Base-by-base conservation (phyloP, 1,140 invertebrate genomes). In the Drosophila rufa region DNA sequence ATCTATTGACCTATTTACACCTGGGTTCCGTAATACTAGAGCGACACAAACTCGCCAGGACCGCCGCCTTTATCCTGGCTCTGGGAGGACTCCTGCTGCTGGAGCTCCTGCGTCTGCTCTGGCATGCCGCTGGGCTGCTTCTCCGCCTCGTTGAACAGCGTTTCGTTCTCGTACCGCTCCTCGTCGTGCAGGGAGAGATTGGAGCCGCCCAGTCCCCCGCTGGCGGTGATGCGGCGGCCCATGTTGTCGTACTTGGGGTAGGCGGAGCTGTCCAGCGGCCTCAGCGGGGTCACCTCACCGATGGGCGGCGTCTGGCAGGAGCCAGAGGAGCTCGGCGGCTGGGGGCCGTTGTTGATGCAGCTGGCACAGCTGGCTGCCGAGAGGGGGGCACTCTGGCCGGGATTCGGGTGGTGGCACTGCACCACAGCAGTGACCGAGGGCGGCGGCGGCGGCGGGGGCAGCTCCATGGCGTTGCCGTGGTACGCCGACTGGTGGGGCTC, bases 181-280 rank as follows among this genome's bases (percentile, higher is more conserved):
- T 92, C 94, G 81, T 96, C 96, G 36, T 96, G 96, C 68, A 98
- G 92, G 15, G 97, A 97, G 73, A 97, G 95, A 2, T 96, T 97
- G 12, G 97, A 98, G 82, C 95, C 95, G 40, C 83, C 75, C 50
- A 89, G 48, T 0, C 65, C 84, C 36, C 97, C 97, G 75, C 96
- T 96, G 2, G 97, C 97, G 7, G 97, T 98, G 12, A 97, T 96
- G 79, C 97, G 94, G 30, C 96, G 96, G 1, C 97, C 97, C 95
- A 98, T 97, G 90, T 97, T 97, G 92, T 98, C 97, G 92, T 98
- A 98, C 38, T 95, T 95, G 17, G 95, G 95, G 7, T 85, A 91
- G 4, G 78, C 89, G 36, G 80, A 80, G 22, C 81, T 89, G 22
- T 89, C 84, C 17, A 92, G 59, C 3, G 91, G 83, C 47, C 86